These are phyloP conservation scores for Lydus trimaculatus DNA, from an alignment of 2,888 invertebrate genomes.

Conservation along the genomic window DNA sequence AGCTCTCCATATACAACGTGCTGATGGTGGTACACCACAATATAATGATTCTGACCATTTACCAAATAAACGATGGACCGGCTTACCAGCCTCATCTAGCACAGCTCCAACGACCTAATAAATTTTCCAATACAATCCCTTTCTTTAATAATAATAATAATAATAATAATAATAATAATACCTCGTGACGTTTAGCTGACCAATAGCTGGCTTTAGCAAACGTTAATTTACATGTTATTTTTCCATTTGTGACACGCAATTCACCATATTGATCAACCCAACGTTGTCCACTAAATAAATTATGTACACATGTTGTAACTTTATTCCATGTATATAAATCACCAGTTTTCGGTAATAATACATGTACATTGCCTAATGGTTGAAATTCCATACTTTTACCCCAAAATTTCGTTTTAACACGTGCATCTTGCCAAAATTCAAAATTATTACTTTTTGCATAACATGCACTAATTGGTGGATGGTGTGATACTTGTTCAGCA, in stretches of 20 bases:
- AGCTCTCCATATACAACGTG: conserved; percentile 79
- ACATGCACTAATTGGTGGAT: conserved; percentile 84
- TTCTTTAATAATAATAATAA: conserved; percentile 2
- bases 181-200: conserved; percentile 80
- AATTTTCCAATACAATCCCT: background rate
- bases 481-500: conserved; percentile 86
- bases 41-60: conserved; percentile 85
- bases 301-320: conserved; percentile 86
- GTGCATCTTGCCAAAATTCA: conserved; percentile 82
- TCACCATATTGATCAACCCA: conserved; percentile 91
- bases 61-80: conserved; percentile 72
- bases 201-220: conserved; percentile 83
- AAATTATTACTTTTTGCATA: conserved; percentile 80
- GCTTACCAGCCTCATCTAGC: conserved; percentile 65
- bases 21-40: conserved; percentile 75
- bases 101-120: conserved; percentile 66
- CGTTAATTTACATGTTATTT: conserved; percentile 77
- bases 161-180: conserved; percentile 51
- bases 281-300: conserved; percentile 80
- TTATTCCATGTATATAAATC: conserved; percentile 82
- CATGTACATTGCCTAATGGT: conserved; percentile 75
- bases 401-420: conserved; percentile 89
- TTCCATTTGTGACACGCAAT: conserved; percentile 71
- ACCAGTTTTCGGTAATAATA: conserved; percentile 68
- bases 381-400: conserved; percentile 91